A percentile compares a stretch with the other conserved stretches of the same genome.
phyloP scores from a whole-genome alignment of 2,797 vertebrate genomes.

The Platalea minor region DNA sequence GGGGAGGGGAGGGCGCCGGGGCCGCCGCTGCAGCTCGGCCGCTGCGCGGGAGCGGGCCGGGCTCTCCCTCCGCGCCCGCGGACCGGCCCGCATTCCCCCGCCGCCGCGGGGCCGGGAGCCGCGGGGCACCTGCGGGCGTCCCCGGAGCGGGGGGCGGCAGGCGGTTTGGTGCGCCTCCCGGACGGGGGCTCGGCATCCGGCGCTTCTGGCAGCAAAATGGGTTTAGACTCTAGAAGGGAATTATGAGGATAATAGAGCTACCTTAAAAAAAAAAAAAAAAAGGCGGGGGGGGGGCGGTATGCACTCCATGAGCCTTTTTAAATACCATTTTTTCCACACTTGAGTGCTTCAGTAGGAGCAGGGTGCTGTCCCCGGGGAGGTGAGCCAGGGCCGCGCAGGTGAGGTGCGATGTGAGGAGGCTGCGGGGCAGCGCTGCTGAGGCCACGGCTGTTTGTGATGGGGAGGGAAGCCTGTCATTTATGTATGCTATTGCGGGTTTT shows the following conservation, averaged over 20 bases:
- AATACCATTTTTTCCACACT: background rate
- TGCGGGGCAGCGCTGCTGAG: background rate
- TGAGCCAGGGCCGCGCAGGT: background rate
- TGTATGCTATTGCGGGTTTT: background rate
- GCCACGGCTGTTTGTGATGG: background rate
- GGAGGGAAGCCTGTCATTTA: background rate
- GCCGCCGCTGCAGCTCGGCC: background rate
- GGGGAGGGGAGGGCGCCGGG: too few species aligned
- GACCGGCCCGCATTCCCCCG: background rate
- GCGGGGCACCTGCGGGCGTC: background rate
- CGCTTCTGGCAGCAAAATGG: background rate
- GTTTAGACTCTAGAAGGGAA: background rate
- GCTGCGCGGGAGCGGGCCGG: background rate
- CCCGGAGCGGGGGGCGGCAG: too few species aligned
- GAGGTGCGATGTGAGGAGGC: background rate
- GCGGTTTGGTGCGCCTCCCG: background rate
- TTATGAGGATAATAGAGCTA: background rate
- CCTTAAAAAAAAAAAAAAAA: background rate
- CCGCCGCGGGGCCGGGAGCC: background rate
- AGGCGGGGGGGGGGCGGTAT: accelerated
- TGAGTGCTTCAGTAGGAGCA: background rate
- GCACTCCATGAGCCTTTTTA: background rate
- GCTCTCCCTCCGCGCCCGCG: background rate
- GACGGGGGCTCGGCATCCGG: background rate
- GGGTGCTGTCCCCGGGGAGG: background rate